These are phyloP conservation scores for Pontoporia blainvillei DNA, from an alignment of 2,113 vertebrate species.

Conservation along the genomic window DNA sequence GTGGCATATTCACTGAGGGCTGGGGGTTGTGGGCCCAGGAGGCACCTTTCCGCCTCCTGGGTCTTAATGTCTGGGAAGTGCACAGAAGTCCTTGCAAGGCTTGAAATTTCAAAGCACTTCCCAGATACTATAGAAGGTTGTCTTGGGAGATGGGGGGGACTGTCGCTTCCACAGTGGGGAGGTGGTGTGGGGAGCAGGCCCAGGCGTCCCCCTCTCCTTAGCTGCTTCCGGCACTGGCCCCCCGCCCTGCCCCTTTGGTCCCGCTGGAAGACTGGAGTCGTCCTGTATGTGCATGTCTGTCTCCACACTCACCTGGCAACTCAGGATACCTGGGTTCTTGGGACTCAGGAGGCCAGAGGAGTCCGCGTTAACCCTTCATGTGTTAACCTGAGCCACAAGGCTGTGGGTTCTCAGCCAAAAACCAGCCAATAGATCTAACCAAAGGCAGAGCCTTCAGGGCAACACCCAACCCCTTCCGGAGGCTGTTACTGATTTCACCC, in stretches of 20 bases:
- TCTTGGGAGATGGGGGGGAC: not conserved
- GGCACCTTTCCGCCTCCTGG: not conserved
- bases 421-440: not conserved
- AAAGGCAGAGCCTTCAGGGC: not conserved
- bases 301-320: not conserved
- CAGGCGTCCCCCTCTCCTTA: not conserved
- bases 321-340: not conserved
- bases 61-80: not conserved
- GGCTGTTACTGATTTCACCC: not conserved
- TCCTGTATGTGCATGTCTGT: not conserved
- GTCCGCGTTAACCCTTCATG: not conserved
- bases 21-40: not conserved
- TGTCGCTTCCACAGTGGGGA: not conserved
- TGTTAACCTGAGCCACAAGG: not conserved
- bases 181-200: not conserved
- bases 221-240: not conserved
- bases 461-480: not conserved
- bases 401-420: not conserved
- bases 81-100: not conserved
- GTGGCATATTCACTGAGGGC: not conserved
- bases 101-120: not conserved
- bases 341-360: not conserved
- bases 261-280: not conserved
- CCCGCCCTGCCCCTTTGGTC: too few relatives aligned
- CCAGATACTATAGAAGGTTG: not conserved